Percentiles rank a stretch among this genome's conserved stretches.
Evolutionary conservation across 2,113 vertebrate genomes (phyloP).

Genomic region (Camelus dromedarius): DNA sequence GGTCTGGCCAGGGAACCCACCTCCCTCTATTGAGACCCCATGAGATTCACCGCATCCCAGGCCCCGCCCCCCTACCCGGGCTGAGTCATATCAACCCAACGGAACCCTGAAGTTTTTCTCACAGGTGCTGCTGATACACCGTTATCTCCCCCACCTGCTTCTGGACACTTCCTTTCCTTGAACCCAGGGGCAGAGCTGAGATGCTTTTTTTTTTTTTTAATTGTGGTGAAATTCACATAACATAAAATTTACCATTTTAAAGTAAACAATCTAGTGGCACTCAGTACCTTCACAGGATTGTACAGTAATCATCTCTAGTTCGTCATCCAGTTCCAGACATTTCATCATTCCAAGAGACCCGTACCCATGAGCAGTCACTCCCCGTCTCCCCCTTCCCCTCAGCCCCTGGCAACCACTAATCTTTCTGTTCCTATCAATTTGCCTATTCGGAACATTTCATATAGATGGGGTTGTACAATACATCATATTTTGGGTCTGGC

Average conservation of each 20-base stretch:
- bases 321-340: not conserved
- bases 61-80: not conserved
- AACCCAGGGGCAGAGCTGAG: not conserved
- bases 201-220: not conserved
- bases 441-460: not conserved
- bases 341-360: not conserved
- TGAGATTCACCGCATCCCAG: not conserved
- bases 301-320: not conserved
- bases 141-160: constrained; percentile 35
- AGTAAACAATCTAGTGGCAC: not conserved
- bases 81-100: constrained; percentile 76
- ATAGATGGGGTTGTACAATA: rapidly evolving
- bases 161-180: constrained; percentile 24
- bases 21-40: not conserved
- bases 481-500: not conserved
- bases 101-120: not conserved
- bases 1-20: not conserved
- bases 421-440: not conserved
- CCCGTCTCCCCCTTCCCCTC: rapidly evolving
- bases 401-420: rapidly evolving
- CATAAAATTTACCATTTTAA: not conserved
- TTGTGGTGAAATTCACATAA: not conserved
- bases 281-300: too few relatives aligned
- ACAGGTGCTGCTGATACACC: not conserved
- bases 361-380: not conserved